phyloP scores from a whole-genome alignment of 2,797 vertebrate genomes.

The Cynopterus sphinx region DNA sequence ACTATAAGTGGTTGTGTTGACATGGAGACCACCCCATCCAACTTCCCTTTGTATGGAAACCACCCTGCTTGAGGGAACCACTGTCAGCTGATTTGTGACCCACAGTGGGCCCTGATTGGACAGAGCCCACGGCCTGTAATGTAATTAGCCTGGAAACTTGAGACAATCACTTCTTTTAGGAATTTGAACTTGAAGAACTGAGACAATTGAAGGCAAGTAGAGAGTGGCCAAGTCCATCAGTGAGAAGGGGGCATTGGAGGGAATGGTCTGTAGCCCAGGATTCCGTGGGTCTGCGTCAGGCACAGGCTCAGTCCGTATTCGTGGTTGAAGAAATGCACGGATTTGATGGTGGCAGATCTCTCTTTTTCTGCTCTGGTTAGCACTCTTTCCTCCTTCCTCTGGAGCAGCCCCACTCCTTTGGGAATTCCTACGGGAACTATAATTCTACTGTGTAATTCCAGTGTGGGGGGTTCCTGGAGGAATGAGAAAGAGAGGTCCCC shows the following conservation, averaged over 20 bases:
- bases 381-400: neutral
- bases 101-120: neutral
- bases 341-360: neutral
- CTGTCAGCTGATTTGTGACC: neutral
- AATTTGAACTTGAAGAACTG: neutral
- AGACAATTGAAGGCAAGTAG: neutral
- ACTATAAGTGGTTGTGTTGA: neutral
- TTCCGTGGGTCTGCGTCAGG: rapidly evolving
- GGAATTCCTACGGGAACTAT: neutral
- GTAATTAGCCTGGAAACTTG: neutral
- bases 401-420: neutral
- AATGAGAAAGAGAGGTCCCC: neutral
- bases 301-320: neutral
- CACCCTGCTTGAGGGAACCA: neutral
- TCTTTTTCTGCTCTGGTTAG: neutral
- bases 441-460: neutral
- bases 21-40: neutral
- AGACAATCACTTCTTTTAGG: neutral
- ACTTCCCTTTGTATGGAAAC: neutral
- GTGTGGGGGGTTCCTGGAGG: neutral
- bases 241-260: neutral
- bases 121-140: neutral
- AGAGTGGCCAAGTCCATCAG: neutral
- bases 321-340: neutral
- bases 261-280: neutral